Percentiles rank a stretch among this genome's conserved stretches.
These are phyloP conservation scores for Hoplias malabaricus DNA, from an alignment of 2,113 vertebrate genomes.

Conservation along the genomic window DNA sequence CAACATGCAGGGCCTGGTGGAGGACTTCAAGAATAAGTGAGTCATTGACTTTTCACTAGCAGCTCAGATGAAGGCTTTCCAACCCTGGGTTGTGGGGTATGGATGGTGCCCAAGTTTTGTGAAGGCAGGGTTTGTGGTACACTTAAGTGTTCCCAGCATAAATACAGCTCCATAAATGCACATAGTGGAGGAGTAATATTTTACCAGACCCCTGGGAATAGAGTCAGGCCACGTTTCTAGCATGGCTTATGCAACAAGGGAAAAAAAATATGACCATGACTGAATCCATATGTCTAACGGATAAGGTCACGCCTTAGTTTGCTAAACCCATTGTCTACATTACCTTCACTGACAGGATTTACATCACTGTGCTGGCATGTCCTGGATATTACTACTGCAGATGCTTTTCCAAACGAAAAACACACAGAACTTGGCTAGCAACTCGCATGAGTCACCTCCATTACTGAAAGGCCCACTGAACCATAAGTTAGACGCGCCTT, in stretches of 20 bases:
- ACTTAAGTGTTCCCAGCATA: constrained; percentile 34
- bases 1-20: constrained; percentile 89
- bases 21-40: constrained; percentile 97
- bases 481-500: not conserved
- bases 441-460: constrained; percentile 17
- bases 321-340: constrained; percentile 51
- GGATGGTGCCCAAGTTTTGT: constrained; percentile 7
- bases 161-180: not conserved
- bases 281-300: not conserved
- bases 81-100: not conserved
- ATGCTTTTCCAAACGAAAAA: not conserved
- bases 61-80: not conserved
- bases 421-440: not conserved
- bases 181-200: not conserved
- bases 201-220: constrained; percentile 10
- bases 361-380: constrained; percentile 56
- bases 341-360: constrained; percentile 51
- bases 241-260: not conserved
- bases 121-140: constrained; percentile 17
- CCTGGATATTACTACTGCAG: not conserved
- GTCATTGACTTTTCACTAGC: constrained; percentile 47
- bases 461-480: not conserved
- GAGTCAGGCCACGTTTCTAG: not conserved
- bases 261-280: not conserved
- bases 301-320: constrained; percentile 51